Conservation (phyloP, 2,113 vertebrate genomes). For the Pomatorhinus ruficollis region DNA sequence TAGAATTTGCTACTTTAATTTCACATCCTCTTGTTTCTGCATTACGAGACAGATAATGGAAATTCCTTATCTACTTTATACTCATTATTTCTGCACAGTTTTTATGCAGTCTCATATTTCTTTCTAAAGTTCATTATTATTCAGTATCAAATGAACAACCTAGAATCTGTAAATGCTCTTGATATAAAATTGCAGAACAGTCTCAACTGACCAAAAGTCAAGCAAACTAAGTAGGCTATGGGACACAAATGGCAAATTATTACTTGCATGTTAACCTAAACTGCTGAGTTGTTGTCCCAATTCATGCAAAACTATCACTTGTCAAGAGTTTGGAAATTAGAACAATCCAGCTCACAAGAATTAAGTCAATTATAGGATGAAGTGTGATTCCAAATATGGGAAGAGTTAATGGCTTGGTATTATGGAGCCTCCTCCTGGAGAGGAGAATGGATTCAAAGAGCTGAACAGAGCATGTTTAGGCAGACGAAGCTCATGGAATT, state of each 20-base stretch:
- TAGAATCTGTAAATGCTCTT: not conserved
- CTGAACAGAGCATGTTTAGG: not conserved
- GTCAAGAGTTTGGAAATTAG: not conserved
- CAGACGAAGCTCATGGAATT: not conserved
- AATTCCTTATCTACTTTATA: not conserved
- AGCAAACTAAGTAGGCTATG: not conserved
- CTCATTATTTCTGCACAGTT: not conserved
- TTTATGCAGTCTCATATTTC: not conserved
- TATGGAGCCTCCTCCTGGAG: not conserved
- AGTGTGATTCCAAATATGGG: not conserved
- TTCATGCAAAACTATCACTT: not conserved
- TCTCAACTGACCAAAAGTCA: not conserved
- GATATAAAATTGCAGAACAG: not conserved
- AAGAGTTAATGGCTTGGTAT: not conserved
- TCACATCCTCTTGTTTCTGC: not conserved
- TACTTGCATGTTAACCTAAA: not conserved
- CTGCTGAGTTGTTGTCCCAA: not conserved
- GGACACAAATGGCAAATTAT: not conserved
- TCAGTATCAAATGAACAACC: not conserved
- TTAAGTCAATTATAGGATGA: not conserved
- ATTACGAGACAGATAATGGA: not conserved
- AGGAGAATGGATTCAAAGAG: not conserved
- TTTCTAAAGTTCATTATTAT: not conserved
- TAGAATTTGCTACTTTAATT: not conserved
- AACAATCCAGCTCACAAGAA: not conserved